phyloP scores from a whole-genome alignment of 2,797 vertebrate species.

The Cyprinodon diabolis region DNA sequence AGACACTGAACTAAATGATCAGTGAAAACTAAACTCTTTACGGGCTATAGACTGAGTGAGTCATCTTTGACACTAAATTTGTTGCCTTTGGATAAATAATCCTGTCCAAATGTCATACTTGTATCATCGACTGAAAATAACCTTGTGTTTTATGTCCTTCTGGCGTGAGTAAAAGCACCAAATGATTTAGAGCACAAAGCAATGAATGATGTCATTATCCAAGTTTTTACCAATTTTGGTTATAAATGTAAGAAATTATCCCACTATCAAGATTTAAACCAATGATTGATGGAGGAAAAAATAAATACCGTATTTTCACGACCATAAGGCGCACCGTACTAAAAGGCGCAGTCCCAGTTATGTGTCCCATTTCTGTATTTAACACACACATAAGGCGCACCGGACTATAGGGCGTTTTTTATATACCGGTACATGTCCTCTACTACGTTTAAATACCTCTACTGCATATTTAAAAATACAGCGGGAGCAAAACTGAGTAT shows the following conservation, averaged over 20 bases:
- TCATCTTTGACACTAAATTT: neutral
- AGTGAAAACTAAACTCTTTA: neutral
- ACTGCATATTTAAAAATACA: too few species aligned
- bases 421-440: too few species aligned
- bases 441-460: too few species aligned
- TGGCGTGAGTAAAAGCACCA: neutral
- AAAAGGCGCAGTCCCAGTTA: too few species aligned
- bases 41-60: neutral
- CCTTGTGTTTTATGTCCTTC: neutral
- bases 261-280: neutral
- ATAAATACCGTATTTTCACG: too few species aligned
- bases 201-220: neutral
- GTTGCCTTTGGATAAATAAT: neutral
- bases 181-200: neutral
- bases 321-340: too few species aligned
- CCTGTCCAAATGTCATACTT: neutral
- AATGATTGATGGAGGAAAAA: neutral
- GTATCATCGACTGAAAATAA: neutral
- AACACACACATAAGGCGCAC: too few species aligned
- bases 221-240: neutral
- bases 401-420: too few species aligned
- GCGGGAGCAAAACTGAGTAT: too few species aligned
- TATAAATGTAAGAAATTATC: neutral
- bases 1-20: conserved; percentile 15
- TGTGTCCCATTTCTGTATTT: too few species aligned